Percentiles rank a stretch among this genome's conserved stretches.
Conservation (phyloP, 2,888 invertebrate genomes). For the Epirrhoe tristata region DNA sequence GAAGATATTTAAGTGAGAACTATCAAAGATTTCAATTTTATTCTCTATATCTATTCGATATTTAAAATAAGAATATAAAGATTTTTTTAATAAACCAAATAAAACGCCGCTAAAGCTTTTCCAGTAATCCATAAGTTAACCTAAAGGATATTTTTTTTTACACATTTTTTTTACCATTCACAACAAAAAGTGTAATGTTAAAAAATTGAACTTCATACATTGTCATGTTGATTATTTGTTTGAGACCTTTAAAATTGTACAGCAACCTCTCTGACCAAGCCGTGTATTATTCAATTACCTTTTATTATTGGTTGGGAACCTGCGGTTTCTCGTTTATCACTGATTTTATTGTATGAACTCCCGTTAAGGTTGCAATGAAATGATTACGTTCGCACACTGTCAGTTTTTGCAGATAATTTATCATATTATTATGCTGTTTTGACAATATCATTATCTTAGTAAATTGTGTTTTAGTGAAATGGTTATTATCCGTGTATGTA, state of each 20-base stretch:
- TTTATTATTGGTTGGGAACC: slow-evolving; percentile 70
- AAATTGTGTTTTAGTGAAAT: too few species aligned
- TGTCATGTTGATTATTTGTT: background rate
- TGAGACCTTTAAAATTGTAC: slow-evolving; percentile 54
- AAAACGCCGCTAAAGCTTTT: too few species aligned
- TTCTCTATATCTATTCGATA: too few species aligned
- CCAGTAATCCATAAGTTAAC: too few species aligned
- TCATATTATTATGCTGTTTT: background rate
- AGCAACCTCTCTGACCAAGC: slow-evolving; percentile 46
- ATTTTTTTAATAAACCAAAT: too few species aligned
- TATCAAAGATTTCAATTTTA: too few species aligned
- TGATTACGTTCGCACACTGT: slow-evolving; percentile 26
- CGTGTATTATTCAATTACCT: slow-evolving; percentile 77
- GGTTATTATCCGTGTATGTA: too few species aligned
- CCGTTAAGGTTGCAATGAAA: slow-evolving; percentile 38
- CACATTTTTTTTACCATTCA: background rate
- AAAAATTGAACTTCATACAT: background rate
- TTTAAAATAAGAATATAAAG: too few species aligned
- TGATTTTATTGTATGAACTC: slow-evolving; percentile 64
- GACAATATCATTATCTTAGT: too few species aligned
- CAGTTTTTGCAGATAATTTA: background rate
- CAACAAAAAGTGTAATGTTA: background rate
- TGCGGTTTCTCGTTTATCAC: slow-evolving; percentile 61
- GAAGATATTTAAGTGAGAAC: too few species aligned
- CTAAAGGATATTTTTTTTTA: too few species aligned